Conservation (phyloP, 2,797 vertebrate genomes). For the Rhodeus uyekii region DNA sequence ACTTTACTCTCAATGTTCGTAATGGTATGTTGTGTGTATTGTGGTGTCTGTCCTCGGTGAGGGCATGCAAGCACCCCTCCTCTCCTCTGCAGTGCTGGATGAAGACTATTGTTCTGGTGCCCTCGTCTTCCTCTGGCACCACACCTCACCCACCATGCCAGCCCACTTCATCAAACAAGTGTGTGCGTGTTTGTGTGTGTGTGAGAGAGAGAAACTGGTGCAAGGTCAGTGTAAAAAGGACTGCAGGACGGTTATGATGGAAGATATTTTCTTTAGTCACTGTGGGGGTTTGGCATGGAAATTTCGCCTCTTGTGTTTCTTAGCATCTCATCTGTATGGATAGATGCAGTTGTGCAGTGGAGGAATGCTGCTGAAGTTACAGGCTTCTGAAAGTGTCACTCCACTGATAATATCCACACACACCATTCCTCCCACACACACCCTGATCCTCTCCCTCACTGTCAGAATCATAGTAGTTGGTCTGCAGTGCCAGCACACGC, state of each 20-base stretch:
- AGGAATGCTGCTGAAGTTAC: constrained; percentile 27
- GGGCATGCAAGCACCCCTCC: constrained; percentile 18
- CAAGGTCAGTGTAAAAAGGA: constrained; percentile 17
- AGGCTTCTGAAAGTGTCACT: constrained; percentile 24
- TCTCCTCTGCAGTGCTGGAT: constrained; percentile 74
- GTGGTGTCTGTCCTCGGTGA: not conserved
- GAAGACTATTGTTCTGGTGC: constrained; percentile 72
- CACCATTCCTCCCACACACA: constrained; percentile 47
- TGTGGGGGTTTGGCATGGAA: constrained; percentile 5
- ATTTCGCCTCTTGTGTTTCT: not conserved
- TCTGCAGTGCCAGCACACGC: constrained; percentile 49
- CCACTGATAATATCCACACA: constrained; percentile 49
- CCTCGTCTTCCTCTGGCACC: constrained; percentile 61
- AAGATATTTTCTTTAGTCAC: constrained; percentile 14
- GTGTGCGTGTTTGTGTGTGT: constrained; percentile 27
- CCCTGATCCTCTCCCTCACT: constrained; percentile 43
- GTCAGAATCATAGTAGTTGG: constrained; percentile 50
- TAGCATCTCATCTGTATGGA: not conserved
- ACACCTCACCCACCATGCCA: constrained; percentile 45
- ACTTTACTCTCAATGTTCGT: not conserved
- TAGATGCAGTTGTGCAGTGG: not conserved
- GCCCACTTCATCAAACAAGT: constrained; percentile 11
- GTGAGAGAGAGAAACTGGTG: constrained; percentile 33
- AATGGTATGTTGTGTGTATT: constrained; percentile 25
- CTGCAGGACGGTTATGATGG: constrained; percentile 1